Percentiles rank a stretch among this genome's conserved stretches.
These are phyloP conservation scores for Sinella curviseta DNA, from an alignment of 1,140 invertebrate species.

Conservation along the genomic window DNA sequence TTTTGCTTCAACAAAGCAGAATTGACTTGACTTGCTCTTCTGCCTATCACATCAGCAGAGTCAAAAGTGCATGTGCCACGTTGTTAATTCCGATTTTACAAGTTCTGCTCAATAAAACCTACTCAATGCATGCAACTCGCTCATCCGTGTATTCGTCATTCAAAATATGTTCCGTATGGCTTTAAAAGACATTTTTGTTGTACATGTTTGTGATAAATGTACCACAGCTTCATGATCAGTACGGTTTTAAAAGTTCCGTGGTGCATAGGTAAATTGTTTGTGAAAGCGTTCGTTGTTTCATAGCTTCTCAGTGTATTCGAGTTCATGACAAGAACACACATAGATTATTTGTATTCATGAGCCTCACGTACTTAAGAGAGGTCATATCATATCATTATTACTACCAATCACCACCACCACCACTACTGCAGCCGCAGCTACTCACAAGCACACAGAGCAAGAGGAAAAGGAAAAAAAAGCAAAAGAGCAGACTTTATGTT, in stretches of 20 bases:
- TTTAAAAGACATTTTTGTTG: background rate
- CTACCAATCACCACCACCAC: background rate
- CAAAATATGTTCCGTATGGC: background rate
- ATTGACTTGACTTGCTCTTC: no score
- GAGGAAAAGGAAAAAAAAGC: no score
- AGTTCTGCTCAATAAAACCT: conserved; percentile 6
- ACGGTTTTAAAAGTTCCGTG: no score
- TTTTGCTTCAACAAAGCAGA: no score
- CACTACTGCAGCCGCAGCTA: no score
- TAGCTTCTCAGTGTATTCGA: no score
- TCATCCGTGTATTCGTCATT: background rate
- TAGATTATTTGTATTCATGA: background rate
- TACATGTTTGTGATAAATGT: background rate
- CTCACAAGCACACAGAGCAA: no score
- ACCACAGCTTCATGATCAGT: no score
- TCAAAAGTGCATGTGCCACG: background rate
- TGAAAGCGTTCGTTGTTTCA: no score
- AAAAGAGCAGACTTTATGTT: no score
- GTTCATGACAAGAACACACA: background rate
- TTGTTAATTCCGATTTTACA: background rate
- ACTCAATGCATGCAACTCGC: background rate
- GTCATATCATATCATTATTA: background rate
- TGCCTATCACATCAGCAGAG: background rate
- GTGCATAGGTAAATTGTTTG: no score
- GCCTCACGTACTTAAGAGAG: background rate